These are phyloP conservation scores for Cataglyphis livida DNA, from an alignment of 2,888 invertebrate genomes.

Conservation along the genomic window DNA sequence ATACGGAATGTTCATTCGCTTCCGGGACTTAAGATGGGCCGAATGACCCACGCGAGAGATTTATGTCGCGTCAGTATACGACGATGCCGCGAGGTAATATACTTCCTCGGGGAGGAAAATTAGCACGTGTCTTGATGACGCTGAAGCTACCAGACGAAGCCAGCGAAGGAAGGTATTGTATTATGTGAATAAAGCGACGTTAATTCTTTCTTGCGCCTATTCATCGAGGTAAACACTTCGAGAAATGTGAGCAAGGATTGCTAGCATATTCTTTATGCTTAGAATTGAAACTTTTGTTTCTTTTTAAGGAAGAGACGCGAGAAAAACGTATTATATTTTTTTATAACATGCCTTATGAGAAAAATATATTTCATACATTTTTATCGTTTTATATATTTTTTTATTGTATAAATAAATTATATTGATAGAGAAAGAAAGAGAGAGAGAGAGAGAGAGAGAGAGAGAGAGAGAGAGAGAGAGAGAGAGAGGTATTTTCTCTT, in stretches of 20 bases:
- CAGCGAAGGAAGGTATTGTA: slow-evolving; percentile 2
- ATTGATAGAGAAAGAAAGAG: background rate
- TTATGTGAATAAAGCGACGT: slow-evolving; percentile 26
- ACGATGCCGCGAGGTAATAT: slow-evolving; percentile 35
- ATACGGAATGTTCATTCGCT: slow-evolving; percentile 36
- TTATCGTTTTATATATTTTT: background rate
- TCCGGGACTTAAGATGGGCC: slow-evolving; percentile 43
- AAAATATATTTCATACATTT: background rate
- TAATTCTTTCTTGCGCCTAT: slow-evolving; percentile 12
- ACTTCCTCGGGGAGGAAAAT: slow-evolving; percentile 5
- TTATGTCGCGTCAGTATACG: slow-evolving; percentile 49
- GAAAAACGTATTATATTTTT: background rate
- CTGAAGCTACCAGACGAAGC: slow-evolving; percentile 30
- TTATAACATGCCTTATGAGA: background rate
- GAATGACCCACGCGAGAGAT: slow-evolving; percentile 48
- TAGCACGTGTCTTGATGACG: slow-evolving; percentile 34
- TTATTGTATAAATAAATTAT: background rate
- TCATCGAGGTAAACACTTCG: slow-evolving; percentile 18
- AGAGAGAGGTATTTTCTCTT: background rate
- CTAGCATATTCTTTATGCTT: background rate
- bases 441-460: background rate
- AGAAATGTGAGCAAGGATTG: slow-evolving; percentile 8
- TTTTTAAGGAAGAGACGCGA: background rate
- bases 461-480: background rate
- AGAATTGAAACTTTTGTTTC: background rate